These are phyloP conservation scores for Pammene aurita DNA, from an alignment of 2,888 invertebrate species.

Conservation along the genomic window DNA sequence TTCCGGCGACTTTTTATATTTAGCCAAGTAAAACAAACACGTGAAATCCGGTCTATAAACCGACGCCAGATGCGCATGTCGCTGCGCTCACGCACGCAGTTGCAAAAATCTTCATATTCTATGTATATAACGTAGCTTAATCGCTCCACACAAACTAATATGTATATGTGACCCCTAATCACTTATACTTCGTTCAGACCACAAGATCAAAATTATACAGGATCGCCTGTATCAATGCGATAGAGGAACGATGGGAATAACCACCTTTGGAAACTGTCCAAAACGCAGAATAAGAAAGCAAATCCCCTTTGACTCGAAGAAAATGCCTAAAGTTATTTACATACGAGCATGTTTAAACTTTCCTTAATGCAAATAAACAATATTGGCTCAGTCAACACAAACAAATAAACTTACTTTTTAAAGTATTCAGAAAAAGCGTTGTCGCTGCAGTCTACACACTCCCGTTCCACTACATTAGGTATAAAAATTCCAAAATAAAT, in stretches of 20 bases:
- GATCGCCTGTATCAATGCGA: not conserved
- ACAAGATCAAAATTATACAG: not conserved
- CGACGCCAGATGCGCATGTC: constrained; percentile 47
- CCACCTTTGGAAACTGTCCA: constrained; percentile 58
- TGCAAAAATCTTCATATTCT: constrained; percentile 50
- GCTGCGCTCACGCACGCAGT: constrained; percentile 46
- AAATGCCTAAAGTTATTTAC: constrained; percentile 41
- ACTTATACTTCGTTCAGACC: not conserved
- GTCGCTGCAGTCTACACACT: not conserved
- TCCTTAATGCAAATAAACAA: constrained; percentile 17
- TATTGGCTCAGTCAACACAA: constrained; percentile 12
- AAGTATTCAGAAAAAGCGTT: not conserved
- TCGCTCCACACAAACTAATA: not conserved
- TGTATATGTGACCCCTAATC: not conserved
- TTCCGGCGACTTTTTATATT: constrained; percentile 37
- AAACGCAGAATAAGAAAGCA: constrained; percentile 47
- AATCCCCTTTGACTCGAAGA: constrained; percentile 42
- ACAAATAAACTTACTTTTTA: constrained; percentile 31
- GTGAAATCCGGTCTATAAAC: constrained; percentile 47
- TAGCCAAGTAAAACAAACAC: constrained; percentile 48
- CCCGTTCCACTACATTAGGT: not conserved
- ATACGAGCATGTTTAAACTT: constrained; percentile 7
- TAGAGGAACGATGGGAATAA: not conserved
- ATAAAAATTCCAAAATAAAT: not conserved
- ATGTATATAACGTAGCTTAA: not conserved